Evolutionary conservation across 92 coral and sea anemone genomes (phyloP).

Genomic region (Parazoanthus darwini): DNA sequence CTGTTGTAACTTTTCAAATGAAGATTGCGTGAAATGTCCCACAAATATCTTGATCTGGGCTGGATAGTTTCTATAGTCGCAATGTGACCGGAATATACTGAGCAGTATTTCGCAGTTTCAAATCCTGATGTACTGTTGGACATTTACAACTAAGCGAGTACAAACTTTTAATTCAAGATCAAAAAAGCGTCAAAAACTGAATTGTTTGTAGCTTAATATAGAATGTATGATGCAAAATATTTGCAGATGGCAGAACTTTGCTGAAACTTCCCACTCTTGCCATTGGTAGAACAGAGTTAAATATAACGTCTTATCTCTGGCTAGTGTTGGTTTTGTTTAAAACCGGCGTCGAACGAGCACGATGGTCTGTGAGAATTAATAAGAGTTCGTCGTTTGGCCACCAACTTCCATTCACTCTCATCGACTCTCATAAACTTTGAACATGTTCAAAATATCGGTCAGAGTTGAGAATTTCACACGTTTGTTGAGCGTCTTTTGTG

Average conservation of each 20-base stretch:
- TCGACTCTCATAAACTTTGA: no score
- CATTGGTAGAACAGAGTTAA: no score
- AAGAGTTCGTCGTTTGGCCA: no score
- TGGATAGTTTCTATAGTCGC: background rate
- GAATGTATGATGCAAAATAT: no score
- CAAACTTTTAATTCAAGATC: background rate
- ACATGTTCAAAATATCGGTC: no score
- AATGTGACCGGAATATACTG: background rate
- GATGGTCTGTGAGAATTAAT: no score
- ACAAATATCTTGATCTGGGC: background rate
- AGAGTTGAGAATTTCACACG: no score
- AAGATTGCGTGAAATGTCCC: background rate
- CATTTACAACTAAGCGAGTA: background rate
- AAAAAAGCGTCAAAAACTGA: background rate
- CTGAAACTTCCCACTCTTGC: background rate
- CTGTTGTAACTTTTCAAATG: background rate
- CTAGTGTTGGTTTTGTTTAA: no score
- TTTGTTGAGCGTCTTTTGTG: no score
- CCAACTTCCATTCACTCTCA: no score
- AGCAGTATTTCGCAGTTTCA: background rate
- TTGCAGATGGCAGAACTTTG: background rate
- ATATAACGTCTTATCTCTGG: background rate
- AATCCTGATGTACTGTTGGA: slow-evolving; percentile 9
- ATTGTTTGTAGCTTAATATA: background rate
- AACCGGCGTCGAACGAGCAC: no score